These are phyloP conservation scores for Hydropsyche betteni DNA, from an alignment of 2,888 invertebrate species.

Conservation along the genomic window DNA sequence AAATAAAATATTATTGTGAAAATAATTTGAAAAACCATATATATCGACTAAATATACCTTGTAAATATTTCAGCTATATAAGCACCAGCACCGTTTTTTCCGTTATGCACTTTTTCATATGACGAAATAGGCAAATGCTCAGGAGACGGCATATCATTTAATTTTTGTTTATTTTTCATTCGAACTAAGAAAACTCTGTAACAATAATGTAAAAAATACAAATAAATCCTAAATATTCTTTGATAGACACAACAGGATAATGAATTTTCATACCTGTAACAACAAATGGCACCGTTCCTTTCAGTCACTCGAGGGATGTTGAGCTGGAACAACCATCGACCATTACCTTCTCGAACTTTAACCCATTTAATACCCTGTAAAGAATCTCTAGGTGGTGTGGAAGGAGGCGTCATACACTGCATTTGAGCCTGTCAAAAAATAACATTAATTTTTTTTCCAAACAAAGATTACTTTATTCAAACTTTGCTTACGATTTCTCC, in stretches of 20 bases:
- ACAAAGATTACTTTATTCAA: neutral
- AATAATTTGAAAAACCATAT: neutral
- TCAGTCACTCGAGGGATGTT: conserved; percentile 81
- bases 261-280: conserved; percentile 67
- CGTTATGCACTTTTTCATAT: conserved; percentile 77
- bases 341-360: conserved; percentile 58
- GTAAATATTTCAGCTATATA: conserved; percentile 89
- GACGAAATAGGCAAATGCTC: conserved; percentile 75
- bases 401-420: conserved; percentile 76
- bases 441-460: neutral
- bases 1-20: conserved; percentile 14
- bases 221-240: neutral
- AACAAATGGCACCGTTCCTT: conserved; percentile 88
- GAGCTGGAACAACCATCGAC: conserved; percentile 78
- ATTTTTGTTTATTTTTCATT: conserved; percentile 69
- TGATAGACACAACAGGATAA: conserved; percentile 14
- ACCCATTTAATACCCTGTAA: conserved; percentile 66
- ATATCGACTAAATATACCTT: conserved; percentile 61
- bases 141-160: conserved; percentile 74
- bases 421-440: conserved; percentile 56
- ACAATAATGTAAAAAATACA: conserved; percentile 40
- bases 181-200: conserved; percentile 78
- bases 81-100: conserved; percentile 73
- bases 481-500: conserved; percentile 67
- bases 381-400: conserved; percentile 73